A percentile compares a stretch with the other conserved stretches of the same genome.
phyloP scores from a whole-genome alignment of 1,140 invertebrate species.

The Drusus annulatus region DNA sequence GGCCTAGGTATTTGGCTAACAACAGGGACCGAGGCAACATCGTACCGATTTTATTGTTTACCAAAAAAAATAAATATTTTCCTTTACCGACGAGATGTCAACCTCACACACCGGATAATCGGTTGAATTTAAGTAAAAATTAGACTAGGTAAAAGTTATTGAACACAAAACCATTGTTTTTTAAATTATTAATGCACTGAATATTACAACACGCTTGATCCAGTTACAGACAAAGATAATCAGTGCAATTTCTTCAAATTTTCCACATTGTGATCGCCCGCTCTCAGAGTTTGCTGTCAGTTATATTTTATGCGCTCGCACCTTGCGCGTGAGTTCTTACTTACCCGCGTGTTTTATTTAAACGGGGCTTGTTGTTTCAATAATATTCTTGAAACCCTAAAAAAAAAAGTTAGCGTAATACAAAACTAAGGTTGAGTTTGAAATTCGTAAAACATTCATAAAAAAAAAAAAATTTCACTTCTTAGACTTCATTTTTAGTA shows the following conservation, averaged over 20 bases:
- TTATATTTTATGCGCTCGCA: too few relatives aligned
- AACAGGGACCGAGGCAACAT: conserved; percentile 50
- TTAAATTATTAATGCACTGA: background rate
- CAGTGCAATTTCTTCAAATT: background rate
- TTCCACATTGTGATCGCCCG: conserved; percentile 16
- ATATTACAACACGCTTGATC: background rate
- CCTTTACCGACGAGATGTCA: conserved; percentile 10
- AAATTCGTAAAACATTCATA: too few relatives aligned
- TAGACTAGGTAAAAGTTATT: background rate
- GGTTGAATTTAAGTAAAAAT: background rate
- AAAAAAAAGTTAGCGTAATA: too few relatives aligned
- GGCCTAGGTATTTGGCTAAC: conserved; percentile 37
- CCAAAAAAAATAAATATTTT: background rate
- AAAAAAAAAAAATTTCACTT: too few relatives aligned
- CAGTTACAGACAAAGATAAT: background rate
- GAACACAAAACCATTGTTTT: background rate
- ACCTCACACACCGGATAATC: background rate
- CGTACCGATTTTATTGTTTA: background rate
- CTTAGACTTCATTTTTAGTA: too few relatives aligned
- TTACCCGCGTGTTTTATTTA: too few relatives aligned
- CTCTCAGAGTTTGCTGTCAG: conserved; percentile 3
- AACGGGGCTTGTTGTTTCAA: too few relatives aligned
- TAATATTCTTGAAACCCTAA: too few relatives aligned
- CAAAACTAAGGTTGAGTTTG: too few relatives aligned
- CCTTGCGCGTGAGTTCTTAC: too few relatives aligned